These are phyloP conservation scores for Latrodectus elegans DNA, from an alignment of 2,888 invertebrate species.

Conservation along the genomic window DNA sequence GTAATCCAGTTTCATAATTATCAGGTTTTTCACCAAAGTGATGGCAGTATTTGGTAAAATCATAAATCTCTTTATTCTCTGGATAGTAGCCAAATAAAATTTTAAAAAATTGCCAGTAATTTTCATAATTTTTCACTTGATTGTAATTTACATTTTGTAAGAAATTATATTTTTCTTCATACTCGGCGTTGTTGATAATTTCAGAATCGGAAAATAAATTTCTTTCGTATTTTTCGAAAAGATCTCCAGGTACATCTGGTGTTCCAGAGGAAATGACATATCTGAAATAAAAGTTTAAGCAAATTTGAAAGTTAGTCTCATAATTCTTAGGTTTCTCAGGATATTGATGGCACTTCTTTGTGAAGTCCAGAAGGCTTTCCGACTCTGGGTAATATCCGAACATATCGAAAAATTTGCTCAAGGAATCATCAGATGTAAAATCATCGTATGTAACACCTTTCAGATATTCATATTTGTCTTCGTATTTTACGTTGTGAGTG, in stretches of 20 bases:
- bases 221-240: not conserved
- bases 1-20: not conserved
- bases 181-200: not conserved
- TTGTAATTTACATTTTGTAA: not conserved
- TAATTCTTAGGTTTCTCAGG: not conserved
- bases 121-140: not conserved
- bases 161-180: not conserved
- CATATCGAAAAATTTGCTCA: not conserved
- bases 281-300: not conserved
- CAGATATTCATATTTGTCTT: not conserved
- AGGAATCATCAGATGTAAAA: not conserved
- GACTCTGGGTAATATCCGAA: not conserved
- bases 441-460: not conserved
- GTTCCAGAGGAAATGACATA: not conserved
- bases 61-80: not conserved
- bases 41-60: slow-evolving; percentile 2
- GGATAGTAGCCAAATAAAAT: not conserved
- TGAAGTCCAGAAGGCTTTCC: not conserved
- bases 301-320: not conserved
- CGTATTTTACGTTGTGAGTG: not conserved
- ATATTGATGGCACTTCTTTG: not conserved
- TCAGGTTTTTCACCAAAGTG: not conserved
- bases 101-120: not conserved
- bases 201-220: not conserved
- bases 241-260: not conserved